A percentile compares a stretch with the other conserved stretches of the same genome.
phyloP scores from a whole-genome alignment of 1,140 invertebrate species.

The Tetranychus cinnabarinus region DNA sequence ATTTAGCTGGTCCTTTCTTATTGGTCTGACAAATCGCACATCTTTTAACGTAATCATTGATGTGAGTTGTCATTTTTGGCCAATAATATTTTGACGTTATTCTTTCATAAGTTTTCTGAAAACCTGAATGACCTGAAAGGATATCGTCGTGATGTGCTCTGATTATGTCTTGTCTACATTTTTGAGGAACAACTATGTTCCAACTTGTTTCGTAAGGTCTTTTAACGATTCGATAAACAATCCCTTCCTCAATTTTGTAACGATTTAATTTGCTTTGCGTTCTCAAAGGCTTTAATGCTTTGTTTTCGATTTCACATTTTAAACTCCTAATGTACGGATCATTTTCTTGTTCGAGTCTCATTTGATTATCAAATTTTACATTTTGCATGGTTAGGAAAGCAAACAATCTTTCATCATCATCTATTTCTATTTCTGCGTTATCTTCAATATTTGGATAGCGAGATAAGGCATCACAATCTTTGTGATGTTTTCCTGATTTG shows the following conservation, averaged over 20 bases:
- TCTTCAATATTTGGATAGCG: background rate
- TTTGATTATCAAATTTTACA: too few species aligned
- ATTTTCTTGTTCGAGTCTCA: too few species aligned
- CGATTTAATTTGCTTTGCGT: background rate
- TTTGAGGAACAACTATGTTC: background rate
- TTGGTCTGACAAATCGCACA: constrained; percentile 11
- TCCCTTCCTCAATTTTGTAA: background rate
- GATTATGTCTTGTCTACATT: background rate
- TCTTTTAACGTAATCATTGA: constrained; percentile 6
- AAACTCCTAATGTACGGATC: too few species aligned
- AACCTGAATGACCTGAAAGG: constrained; percentile 9
- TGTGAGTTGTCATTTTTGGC: constrained; percentile 6
- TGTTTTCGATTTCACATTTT: too few species aligned
- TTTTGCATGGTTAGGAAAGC: too few species aligned
- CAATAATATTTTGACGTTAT: constrained; percentile 13
- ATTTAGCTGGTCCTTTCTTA: background rate
- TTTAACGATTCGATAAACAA: background rate
- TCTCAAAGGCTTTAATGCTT: background rate
- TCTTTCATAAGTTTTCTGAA: constrained; percentile 8
- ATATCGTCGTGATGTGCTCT: constrained; percentile 2
- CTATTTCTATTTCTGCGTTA: too few species aligned
- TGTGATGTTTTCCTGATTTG: constrained; percentile 2
- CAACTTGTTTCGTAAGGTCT: background rate
- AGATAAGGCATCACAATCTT: constrained; percentile 3
- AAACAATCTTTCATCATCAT: too few species aligned